Evolutionary conservation across 2,113 vertebrate genomes (phyloP).

Genomic region (Micronycteris hirsuta): DNA sequence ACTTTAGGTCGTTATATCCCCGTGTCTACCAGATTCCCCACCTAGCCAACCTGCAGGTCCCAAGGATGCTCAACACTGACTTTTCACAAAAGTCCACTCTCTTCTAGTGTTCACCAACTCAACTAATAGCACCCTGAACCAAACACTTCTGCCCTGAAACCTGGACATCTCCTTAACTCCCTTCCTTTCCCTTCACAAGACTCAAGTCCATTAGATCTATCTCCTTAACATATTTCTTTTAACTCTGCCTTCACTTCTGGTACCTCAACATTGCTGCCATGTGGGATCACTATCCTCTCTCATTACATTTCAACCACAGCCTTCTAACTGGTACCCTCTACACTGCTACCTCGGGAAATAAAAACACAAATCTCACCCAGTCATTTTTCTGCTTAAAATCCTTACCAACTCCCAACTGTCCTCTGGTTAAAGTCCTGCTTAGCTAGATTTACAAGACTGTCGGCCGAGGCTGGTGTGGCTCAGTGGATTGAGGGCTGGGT

Average conservation of each 20-base stretch:
- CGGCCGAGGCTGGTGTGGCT: not conserved
- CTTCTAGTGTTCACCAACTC: not conserved
- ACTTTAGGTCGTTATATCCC: not conserved
- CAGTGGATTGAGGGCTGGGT: too few species aligned
- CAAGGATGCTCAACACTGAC: not conserved
- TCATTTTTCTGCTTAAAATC: not conserved
- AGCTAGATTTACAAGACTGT: not conserved
- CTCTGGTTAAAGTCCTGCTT: not conserved
- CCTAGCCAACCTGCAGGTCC: not conserved
- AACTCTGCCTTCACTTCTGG: not conserved
- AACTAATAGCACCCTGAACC: not conserved
- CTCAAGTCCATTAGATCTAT: not conserved
- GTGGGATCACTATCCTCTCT: not conserved
- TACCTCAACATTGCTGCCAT: not conserved
- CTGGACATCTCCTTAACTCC: not conserved
- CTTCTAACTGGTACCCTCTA: not conserved
- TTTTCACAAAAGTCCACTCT: not conserved
- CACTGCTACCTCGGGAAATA: not conserved
- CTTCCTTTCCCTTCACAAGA: not conserved
- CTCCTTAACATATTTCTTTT: not conserved
- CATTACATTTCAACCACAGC: not conserved
- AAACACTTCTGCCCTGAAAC: not conserved
- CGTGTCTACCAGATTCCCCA: not conserved
- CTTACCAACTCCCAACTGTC: not conserved
- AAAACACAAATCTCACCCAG: not conserved